A percentile compares a stretch with the other conserved stretches of the same genome.
Evolutionary conservation across 1,140 invertebrate species (phyloP).

Genomic region (Drosophila tsacasi): DNA sequence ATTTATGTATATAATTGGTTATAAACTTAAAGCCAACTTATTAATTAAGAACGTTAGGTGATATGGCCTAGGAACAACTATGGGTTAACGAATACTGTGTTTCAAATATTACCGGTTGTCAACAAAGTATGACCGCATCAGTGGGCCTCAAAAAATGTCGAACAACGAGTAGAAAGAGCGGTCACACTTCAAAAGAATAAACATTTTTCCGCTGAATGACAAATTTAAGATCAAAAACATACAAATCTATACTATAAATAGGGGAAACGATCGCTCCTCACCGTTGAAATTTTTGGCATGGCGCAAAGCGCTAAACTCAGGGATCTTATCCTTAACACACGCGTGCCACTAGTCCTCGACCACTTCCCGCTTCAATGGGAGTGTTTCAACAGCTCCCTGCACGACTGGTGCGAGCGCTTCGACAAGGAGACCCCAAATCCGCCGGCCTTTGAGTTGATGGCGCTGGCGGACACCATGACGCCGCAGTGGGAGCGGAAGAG

Average conservation of each 20-base stretch:
- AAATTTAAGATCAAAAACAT: background rate
- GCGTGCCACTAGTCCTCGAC: constrained; percentile 61
- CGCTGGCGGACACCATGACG: constrained; percentile 85
- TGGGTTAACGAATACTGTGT: too few species aligned
- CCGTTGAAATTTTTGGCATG: constrained; percentile 3
- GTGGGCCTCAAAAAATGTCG: too few species aligned
- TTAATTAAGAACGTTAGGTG: too few species aligned
- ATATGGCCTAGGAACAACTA: too few species aligned
- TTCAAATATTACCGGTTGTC: too few species aligned
- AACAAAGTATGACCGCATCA: too few species aligned
- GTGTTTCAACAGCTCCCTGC: constrained; percentile 70
- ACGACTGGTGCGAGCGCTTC: constrained; percentile 86
- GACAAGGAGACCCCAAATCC: constrained; percentile 68
- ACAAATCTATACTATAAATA: background rate
- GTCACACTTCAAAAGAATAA: too few species aligned
- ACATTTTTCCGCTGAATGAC: too few species aligned
- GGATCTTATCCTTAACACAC: constrained; percentile 73
- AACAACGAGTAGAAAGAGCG: too few species aligned
- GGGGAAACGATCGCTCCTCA: too few species aligned
- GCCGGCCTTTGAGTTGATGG: constrained; percentile 85
- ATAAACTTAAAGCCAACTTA: too few species aligned
- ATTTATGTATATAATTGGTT: too few species aligned
- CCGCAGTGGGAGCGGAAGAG: constrained; percentile 92
- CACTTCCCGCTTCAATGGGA: constrained; percentile 69
- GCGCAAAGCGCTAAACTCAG: constrained; percentile 34